Conservation (phyloP, 2,888 invertebrate species). For the Athalia circularis region DNA sequence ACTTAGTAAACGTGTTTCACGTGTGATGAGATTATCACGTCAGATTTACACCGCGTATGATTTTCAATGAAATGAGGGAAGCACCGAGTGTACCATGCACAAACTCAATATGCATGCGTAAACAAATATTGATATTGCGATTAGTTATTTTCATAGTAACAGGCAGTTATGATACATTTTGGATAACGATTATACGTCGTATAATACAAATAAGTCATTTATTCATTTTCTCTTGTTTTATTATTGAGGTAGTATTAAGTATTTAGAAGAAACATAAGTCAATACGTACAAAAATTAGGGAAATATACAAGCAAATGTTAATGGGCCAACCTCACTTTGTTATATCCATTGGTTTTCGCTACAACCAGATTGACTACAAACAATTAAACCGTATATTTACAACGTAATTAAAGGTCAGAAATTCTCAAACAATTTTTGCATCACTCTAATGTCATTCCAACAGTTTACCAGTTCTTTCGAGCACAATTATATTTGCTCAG, state of each 20-base stretch:
- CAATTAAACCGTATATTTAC: slow-evolving; percentile 10
- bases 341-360: neutral
- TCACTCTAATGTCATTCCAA: too few species aligned
- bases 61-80: too few species aligned
- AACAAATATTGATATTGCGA: too few species aligned
- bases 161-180: neutral
- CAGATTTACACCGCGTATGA: too few species aligned
- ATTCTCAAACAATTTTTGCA: too few species aligned
- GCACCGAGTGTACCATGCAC: too few species aligned
- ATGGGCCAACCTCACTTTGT: neutral
- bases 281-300: neutral
- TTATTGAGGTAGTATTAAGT: slow-evolving; percentile 29
- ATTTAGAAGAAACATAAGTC: slow-evolving; percentile 5
- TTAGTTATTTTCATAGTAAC: too few species aligned
- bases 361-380: neutral
- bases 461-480: too few species aligned
- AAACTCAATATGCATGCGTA: too few species aligned
- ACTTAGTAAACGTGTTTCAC: too few species aligned
- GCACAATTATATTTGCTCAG: too few species aligned
- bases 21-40: too few species aligned
- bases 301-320: neutral
- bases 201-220: slow-evolving; percentile 2
- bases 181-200: neutral
- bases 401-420: neutral
- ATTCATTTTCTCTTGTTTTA: neutral